Percentiles rank a stretch among this genome's conserved stretches.
Evolutionary conservation across 2,113 vertebrate species (phyloP).

Genomic region (Paramisgurnus dabryanus): DNA sequence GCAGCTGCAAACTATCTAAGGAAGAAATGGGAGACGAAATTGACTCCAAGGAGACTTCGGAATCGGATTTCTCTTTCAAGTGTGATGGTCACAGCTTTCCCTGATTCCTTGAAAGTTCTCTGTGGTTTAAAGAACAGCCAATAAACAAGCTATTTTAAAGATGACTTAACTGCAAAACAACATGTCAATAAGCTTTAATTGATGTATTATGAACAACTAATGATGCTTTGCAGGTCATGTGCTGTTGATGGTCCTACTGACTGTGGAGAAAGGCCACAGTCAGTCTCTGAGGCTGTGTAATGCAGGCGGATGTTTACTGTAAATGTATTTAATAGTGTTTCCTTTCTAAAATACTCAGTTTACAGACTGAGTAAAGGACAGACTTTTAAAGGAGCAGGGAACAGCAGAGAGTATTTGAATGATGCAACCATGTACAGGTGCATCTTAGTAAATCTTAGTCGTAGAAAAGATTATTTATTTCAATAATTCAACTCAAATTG

Average conservation of each 20-base stretch:
- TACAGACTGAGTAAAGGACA: no score
- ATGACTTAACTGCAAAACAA: not conserved
- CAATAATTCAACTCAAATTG: no score
- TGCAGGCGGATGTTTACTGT: not conserved
- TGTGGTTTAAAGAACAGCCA: not conserved
- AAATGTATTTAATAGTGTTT: not conserved
- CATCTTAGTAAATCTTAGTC: no score
- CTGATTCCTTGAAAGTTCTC: not conserved
- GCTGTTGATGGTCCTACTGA: not conserved
- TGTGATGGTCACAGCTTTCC: not conserved
- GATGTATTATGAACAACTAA: not conserved
- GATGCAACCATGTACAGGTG: not conserved
- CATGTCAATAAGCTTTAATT: no score
- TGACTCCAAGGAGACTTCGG: not conserved
- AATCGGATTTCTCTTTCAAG: not conserved
- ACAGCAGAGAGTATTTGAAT: not conserved
- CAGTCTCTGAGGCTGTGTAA: not conserved
- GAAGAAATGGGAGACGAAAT: slow-evolving; percentile 43
- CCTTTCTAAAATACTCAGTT: not conserved
- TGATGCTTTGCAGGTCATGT: not conserved
- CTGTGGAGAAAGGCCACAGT: not conserved
- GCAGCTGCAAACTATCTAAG: slow-evolving; percentile 46
- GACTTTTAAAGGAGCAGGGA: not conserved
- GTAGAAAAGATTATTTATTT: no score
- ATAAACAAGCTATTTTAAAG: not conserved